These are phyloP conservation scores for Trachelus iudaicus DNA, from an alignment of 2,888 invertebrate genomes.

Conservation along the genomic window DNA sequence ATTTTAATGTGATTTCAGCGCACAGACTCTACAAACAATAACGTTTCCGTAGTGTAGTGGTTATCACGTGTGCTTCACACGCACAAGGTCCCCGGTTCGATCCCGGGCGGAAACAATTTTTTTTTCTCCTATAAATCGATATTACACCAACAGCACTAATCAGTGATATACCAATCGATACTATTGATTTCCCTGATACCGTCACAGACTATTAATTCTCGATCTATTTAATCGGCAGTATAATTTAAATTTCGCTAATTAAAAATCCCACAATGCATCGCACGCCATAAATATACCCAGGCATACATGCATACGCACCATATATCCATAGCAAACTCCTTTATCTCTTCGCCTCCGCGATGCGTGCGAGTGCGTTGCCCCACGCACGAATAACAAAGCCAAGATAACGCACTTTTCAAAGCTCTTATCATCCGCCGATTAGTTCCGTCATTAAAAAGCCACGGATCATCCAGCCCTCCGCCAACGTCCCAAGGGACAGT, in stretches of 20 bases:
- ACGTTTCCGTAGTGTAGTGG: slow-evolving; percentile 80
- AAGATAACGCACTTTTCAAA: not conserved
- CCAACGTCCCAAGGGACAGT: not conserved
- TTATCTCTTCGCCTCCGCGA: slow-evolving; percentile 52
- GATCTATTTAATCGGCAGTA: not conserved
- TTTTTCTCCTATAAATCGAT: not conserved
- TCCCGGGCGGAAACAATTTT: slow-evolving; percentile 53
- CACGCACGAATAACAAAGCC: slow-evolving; percentile 11
- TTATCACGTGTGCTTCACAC: slow-evolving; percentile 85
- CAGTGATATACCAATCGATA: not conserved
- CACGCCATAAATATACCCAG: not conserved
- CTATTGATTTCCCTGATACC: not conserved
- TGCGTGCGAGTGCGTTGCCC: slow-evolving; percentile 32
- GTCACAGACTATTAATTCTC: not conserved
- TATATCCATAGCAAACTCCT: slow-evolving; percentile 8
- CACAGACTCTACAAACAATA: not conserved
- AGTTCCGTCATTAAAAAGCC: not conserved
- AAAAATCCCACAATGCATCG: not conserved
- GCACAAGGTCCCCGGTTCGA: slow-evolving; percentile 68
- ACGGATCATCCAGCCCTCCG: not conserved
- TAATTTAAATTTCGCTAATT: not conserved
- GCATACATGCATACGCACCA: not conserved
- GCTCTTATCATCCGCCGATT: not conserved
- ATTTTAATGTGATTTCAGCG: not conserved
- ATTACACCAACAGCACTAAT: not conserved